Conservation (phyloP, 1,140 invertebrate species). For the Lasioglossum albipes region DNA sequence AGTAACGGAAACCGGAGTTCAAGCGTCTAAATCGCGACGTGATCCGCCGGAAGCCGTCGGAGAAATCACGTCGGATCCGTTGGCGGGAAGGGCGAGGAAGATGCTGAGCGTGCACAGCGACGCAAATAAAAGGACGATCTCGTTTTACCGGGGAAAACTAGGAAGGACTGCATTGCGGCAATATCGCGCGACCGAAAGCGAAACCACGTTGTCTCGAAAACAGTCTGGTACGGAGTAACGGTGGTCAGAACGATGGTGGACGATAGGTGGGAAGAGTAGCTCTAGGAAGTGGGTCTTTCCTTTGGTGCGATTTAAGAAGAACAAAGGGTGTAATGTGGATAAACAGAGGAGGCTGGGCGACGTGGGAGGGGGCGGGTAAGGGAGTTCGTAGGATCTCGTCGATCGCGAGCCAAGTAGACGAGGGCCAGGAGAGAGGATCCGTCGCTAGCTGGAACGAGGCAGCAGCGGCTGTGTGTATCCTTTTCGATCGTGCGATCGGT, state of each 20-base stretch:
- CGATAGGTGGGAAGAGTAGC: no score
- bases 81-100: neutral
- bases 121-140: conserved; percentile 31
- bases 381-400: neutral
- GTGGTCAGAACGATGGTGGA: neutral
- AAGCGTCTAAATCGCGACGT: conserved; percentile 1
- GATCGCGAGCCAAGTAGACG: neutral
- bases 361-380: neutral
- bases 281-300: neutral
- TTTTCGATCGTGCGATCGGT: conserved; percentile 63
- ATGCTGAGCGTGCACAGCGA: neutral
- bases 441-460: conserved; percentile 43
- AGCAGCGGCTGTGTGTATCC: conserved; percentile 46
- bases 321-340: conserved; percentile 11
- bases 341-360: neutral
- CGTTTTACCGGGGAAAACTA: conserved; percentile 30
- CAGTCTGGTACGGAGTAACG: neutral
- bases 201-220: conserved; percentile 26
- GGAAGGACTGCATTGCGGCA: conserved; percentile 42
- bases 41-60: neutral
- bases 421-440: neutral
- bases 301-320: conserved; percentile 8
- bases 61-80: neutral
- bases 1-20: neutral
- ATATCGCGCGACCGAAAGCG: conserved; percentile 23